Evolutionary conservation across 1,140 invertebrate species (phyloP).

Genomic region (Rhynchophorus ferrugineus): DNA sequence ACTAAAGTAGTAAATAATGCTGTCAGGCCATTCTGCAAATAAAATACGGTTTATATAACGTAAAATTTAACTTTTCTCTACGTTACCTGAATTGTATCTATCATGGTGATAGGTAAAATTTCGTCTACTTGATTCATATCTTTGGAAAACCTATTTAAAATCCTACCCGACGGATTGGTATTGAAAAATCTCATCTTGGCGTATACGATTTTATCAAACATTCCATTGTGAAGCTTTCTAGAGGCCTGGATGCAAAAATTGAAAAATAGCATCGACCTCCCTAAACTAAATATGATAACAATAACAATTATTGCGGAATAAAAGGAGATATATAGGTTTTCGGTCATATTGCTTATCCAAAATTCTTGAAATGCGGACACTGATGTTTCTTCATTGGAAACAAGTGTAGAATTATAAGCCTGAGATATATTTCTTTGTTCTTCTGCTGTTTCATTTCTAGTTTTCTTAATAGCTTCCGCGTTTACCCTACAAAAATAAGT

Average conservation of each 20-base stretch:
- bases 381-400: background rate
- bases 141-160: slow-evolving; percentile 65
- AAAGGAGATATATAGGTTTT: slow-evolving; percentile 1
- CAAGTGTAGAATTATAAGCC: too few relatives aligned
- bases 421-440: too few relatives aligned
- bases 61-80: too few relatives aligned
- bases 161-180: slow-evolving; percentile 69
- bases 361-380: slow-evolving; percentile 7
- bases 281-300: slow-evolving; percentile 48
- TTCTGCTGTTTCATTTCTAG: background rate
- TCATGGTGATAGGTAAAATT: slow-evolving; percentile 60
- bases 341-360: slow-evolving; percentile 15
- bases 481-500: slow-evolving; percentile 17
- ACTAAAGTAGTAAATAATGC: slow-evolving; percentile 21
- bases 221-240: slow-evolving; percentile 62
- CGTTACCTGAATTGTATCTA: slow-evolving; percentile 64
- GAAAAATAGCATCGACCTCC: slow-evolving; percentile 65
- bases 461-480: slow-evolving; percentile 8
- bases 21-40: slow-evolving; percentile 20
- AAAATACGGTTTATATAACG: background rate
- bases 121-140: slow-evolving; percentile 78
- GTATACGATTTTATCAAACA: slow-evolving; percentile 73
- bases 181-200: slow-evolving; percentile 86
- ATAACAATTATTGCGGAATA: slow-evolving; percentile 2
- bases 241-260: slow-evolving; percentile 60